Evolutionary conservation across 2,888 invertebrate species (phyloP).

Genomic region (Cantharis rufa): DNA sequence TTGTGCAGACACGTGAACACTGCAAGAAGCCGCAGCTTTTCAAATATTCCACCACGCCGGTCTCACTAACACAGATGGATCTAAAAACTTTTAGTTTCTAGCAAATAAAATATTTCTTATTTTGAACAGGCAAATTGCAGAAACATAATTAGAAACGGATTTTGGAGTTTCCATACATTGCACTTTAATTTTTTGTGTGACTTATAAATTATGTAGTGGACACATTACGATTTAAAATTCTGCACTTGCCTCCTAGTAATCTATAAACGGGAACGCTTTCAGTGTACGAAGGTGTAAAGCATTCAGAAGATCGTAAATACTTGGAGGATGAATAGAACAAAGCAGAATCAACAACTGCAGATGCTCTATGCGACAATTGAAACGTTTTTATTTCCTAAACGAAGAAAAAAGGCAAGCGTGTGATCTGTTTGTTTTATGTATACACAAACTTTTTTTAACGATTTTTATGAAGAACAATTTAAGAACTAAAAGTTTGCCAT

Average conservation of each 20-base stretch:
- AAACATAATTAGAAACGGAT: background rate
- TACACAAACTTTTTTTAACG: background rate
- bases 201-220: background rate
- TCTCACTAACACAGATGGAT: conserved; percentile 6
- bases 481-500: background rate
- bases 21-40: conserved; percentile 15
- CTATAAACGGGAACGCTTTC: background rate
- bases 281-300: background rate
- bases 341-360: background rate
- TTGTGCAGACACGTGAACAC: conserved; percentile 10
- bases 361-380: background rate
- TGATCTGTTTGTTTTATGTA: background rate
- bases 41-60: conserved; percentile 17
- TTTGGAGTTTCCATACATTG: background rate
- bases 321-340: background rate
- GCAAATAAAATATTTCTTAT: background rate
- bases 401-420: background rate
- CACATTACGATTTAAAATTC: background rate
- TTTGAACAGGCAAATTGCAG: background rate
- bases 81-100: background rate
- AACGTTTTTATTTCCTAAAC: background rate
- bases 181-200: background rate
- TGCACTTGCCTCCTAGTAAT: background rate
- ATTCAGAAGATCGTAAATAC: background rate
- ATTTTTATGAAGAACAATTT: background rate